A percentile compares a stretch with the other conserved stretches of the same genome.
These are phyloP conservation scores for Melitaea cinxia DNA, from an alignment of 1,140 invertebrate species.

Conservation along the genomic window DNA sequence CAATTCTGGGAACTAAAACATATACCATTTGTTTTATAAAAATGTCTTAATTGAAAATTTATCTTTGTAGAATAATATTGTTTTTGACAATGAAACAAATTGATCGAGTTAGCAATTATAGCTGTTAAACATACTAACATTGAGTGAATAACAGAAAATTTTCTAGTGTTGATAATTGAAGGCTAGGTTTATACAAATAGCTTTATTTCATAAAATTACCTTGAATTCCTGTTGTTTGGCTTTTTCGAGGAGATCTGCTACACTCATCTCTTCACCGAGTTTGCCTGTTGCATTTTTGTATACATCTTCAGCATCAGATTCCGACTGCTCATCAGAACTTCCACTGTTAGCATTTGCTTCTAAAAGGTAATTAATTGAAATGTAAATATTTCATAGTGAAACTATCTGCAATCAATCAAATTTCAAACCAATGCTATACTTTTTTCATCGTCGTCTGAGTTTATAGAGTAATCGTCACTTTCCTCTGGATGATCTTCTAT, in stretches of 20 bases:
- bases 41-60: neutral
- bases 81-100: no score
- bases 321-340: constrained; percentile 82
- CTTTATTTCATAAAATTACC: constrained; percentile 51
- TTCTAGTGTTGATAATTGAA: no score
- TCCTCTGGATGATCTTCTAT: constrained; percentile 93
- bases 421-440: constrained; percentile 45
- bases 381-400: neutral
- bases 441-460: constrained; percentile 81
- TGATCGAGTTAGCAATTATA: no score
- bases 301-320: constrained; percentile 78
- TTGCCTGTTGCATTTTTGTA: constrained; percentile 69
- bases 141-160: no score
- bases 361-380: constrained; percentile 24
- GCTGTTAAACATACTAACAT: no score
- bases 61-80: no score
- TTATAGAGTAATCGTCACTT: constrained; percentile 85
- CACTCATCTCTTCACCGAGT: constrained; percentile 66
- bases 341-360: constrained; percentile 77
- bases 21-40: neutral
- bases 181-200: no score
- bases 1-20: constrained; percentile 66
- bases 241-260: constrained; percentile 71
- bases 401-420: neutral
- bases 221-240: constrained; percentile 76